Conservation (phyloP, 2,888 invertebrate genomes). For the Brachypterus glaber region DNA sequence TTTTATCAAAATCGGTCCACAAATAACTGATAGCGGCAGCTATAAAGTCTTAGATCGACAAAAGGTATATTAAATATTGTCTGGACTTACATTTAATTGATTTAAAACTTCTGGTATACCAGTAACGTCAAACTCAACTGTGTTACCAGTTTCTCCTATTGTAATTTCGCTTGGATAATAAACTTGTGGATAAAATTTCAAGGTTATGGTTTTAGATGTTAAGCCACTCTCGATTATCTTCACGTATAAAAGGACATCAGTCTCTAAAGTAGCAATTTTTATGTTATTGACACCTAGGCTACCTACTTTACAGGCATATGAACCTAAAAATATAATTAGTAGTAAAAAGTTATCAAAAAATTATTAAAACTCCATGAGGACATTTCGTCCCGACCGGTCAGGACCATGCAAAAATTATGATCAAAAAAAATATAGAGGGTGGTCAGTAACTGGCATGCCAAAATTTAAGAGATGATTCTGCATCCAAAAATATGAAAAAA, state of each 20-base stretch:
- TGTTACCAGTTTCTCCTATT: constrained; percentile 22
- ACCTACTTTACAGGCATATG: constrained; percentile 36
- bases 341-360: constrained; percentile 2
- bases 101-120: constrained; percentile 50
- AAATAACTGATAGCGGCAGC: too few relatives aligned
- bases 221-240: constrained; percentile 28
- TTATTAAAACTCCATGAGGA: too few relatives aligned
- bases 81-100: constrained; percentile 43
- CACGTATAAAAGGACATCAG: constrained; percentile 34
- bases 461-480: too few relatives aligned
- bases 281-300: constrained; percentile 26
- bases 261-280: constrained; percentile 29
- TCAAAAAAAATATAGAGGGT: too few relatives aligned
- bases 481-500: too few relatives aligned
- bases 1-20: too few relatives aligned
- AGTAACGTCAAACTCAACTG: constrained; percentile 37
- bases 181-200: constrained; percentile 37
- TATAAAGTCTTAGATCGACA: too few relatives aligned
- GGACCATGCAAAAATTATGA: too few relatives aligned
- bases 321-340: constrained; percentile 26
- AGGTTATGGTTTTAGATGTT: constrained; percentile 25
- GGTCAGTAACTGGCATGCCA: too few relatives aligned
- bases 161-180: constrained; percentile 27
- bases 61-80: too few relatives aligned
- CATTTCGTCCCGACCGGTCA: too few relatives aligned